Evolutionary conservation across 2,888 invertebrate species (phyloP), one percentile per base, ranked within the genome.

Genomic region (Cheilosia urbana): DNA sequence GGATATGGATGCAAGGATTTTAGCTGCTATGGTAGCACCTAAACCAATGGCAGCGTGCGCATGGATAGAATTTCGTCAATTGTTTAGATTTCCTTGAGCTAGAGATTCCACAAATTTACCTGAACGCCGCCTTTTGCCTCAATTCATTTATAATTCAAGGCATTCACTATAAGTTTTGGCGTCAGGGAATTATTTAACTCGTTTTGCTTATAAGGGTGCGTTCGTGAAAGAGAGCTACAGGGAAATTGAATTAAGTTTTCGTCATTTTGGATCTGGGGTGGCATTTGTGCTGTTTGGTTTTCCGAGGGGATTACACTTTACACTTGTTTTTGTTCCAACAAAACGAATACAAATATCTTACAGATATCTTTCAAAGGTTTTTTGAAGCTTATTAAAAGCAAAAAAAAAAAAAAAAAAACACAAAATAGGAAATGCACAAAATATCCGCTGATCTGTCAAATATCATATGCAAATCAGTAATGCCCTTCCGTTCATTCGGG

Each of bases 141-240:
- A 55, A 77, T 78, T 82, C 65, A 82, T 77, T 77, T 60, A 82
- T 72, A 78, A 82, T 76, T 65, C 77, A 77, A 65, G 65, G 60
- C 65, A 65, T 72, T 82, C 60, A 78, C 66, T 72, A 66, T 71
- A 72, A 65, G 78, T 72, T 78, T 77, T 78, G 40, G 37, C 62
- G 55, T 40, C 40, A 47, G 71, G 60, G 66, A 66, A 66, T 71
- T 77, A 72, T 66, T 65, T 60, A 72, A 21, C 63, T 65, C 37
- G 58, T 11, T 58, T 27, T 17, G 66, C 27, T 3, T 24, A 19
- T 13, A 47, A 47, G 57, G 65, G 34, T 40, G 7, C 30, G 30
- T 55, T 27, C 55, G 13, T 45, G 11, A 34, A 5, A 17, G n/a
- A n/a, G 27, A 13, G 47, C 27, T 47, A 57, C 55, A 62, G 51